Base-by-base conservation (phyloP, 2,113 vertebrate species). In the Albula goreensis region DNA sequence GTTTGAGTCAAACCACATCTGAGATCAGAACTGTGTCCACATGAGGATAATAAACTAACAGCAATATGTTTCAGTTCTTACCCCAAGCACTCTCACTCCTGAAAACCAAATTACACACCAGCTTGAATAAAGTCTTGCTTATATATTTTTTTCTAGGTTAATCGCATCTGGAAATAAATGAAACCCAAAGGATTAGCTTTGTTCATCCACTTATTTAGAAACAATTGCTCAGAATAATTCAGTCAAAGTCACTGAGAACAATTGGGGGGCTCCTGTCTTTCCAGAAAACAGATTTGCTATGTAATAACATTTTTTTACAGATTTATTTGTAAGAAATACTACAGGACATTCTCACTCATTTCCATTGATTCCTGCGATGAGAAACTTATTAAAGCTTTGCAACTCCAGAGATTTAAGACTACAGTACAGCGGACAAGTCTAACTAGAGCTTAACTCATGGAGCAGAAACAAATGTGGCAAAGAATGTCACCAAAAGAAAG, bases 111-210 rank as follows among this genome's bases (percentile, higher is more conserved):
- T 66, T 66, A 22, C 60, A 66, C 7, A 66, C 15, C 60, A 19
- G 19, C 60, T 22, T 22, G 17, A 66, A 66, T 22, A 66, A 66
- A 66, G 60, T 5, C 60, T 66, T 66, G 60, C 17, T 15, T 22
- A 66, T 66, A 66, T 60, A 49, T 31, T 15, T 77, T 78, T 78
- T 78, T 85, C 78, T 86, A 66, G 60, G 85, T 50, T 86, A 82
- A 86, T 86, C 78, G 70, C 80, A 81, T 66, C 50, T 60, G n/a
- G 56, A 81, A 66, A 84, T 74, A 74, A 81, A 52, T 15, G 41
- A 82, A 74, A 70, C 60, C 79, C 85, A 9, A 53, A 82, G 79
- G 85, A 66, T 57, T 66, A 7, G 12, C 3, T 41, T 1, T 51
- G 8, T 22, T 53, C 74, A 53, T 85, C 78, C n/a, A 49, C 80